Evolutionary conservation across 2,888 invertebrate species (phyloP).

Genomic region (Spisula solida): DNA sequence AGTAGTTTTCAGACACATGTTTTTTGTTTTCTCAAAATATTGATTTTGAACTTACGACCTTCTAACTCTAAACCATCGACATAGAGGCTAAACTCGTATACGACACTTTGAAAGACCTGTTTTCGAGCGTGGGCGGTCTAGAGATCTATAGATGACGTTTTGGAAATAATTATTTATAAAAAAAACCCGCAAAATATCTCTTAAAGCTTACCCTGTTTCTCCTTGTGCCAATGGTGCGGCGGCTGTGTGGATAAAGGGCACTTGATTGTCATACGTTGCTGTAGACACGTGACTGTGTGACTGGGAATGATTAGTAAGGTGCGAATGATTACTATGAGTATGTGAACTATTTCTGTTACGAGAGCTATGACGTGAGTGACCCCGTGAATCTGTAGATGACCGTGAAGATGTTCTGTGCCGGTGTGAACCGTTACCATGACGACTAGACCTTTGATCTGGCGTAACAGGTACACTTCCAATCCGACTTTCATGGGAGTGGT

Average conservation of each 20-base stretch:
- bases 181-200: no score
- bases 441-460: constrained; percentile 58
- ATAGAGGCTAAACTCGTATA: no score
- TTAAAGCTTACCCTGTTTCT: constrained; percentile 61
- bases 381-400: constrained; percentile 40
- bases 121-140: no score
- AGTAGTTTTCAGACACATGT: no score
- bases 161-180: no score
- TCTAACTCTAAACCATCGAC: no score
- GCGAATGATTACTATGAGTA: constrained; percentile 32
- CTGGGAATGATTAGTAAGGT: constrained; percentile 24
- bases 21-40: no score
- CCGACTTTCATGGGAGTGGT: constrained; percentile 14
- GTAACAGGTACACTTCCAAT: constrained; percentile 44
- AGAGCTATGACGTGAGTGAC: constrained; percentile 44
- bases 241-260: constrained; percentile 64
- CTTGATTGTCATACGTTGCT: constrained; percentile 60
- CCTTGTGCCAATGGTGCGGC: constrained; percentile 66
- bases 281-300: constrained; percentile 27
- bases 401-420: constrained; percentile 52
- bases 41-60: no score
- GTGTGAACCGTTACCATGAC: constrained; percentile 44
- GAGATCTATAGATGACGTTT: no score
- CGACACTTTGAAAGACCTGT: no score
- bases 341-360: constrained; percentile 53